Evolutionary conservation across 2,888 invertebrate species (phyloP).

Genomic region (Tanypteryx hageni): DNA sequence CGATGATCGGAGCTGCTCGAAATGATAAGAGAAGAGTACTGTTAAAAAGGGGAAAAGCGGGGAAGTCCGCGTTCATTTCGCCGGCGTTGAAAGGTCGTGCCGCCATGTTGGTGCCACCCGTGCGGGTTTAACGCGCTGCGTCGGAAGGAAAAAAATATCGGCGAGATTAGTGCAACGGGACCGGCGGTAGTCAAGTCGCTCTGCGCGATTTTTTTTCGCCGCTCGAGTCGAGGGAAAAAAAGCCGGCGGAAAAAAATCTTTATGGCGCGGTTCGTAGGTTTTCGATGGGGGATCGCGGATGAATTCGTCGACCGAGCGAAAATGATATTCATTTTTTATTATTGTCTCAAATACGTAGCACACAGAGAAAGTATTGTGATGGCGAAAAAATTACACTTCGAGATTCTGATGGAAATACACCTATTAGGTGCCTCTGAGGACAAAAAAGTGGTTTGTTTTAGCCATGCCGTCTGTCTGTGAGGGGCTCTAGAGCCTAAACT

Average conservation of each 20-base stretch:
- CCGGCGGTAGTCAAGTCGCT: neutral
- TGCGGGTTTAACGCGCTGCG: neutral
- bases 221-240: neutral
- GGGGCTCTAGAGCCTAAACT: no score
- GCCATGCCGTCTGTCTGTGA: no score
- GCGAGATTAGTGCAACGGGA: constrained; percentile 6
- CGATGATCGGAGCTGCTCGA: neutral
- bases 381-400: no score
- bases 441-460: no score
- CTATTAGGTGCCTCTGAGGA: no score
- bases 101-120: neutral
- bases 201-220: neutral
- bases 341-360: no score
- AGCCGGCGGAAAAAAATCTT: neutral
- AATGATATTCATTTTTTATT: no score
- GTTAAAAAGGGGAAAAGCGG: constrained; percentile 6
- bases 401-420: no score
- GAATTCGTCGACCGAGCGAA: no score
- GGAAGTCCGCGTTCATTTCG: constrained; percentile 7
- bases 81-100: neutral
- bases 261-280: no score
- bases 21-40: constrained; percentile 11
- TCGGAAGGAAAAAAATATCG: neutral
- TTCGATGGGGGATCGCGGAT: no score
- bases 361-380: no score